phyloP scores from a whole-genome alignment of 2,888 invertebrate genomes.

The Eupeodes latifasciatus region DNA sequence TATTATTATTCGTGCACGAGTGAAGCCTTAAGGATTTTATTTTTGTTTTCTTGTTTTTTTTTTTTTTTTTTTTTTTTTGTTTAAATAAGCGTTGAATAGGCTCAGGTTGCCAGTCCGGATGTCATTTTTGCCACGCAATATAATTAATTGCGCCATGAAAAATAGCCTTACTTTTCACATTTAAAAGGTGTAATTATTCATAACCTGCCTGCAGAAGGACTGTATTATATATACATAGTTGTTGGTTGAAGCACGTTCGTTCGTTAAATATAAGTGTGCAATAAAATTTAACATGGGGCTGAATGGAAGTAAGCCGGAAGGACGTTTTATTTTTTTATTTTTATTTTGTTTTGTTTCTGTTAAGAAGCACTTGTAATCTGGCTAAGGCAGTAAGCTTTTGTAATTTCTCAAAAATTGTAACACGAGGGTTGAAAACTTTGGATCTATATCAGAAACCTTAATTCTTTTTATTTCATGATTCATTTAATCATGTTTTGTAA shows the following conservation, averaged over 20 bases:
- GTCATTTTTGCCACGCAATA: conserved; percentile 81
- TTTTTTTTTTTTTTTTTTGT: conserved; percentile 13
- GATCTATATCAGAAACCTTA: conserved; percentile 1
- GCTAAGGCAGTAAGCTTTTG: conserved; percentile 52
- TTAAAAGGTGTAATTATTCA: conserved; percentile 73
- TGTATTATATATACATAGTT: not conserved
- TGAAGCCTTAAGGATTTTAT: conserved; percentile 38
- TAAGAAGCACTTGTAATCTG: conserved; percentile 53
- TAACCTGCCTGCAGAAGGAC: conserved; percentile 56
- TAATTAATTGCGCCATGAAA: conserved; percentile 82
- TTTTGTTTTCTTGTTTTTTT: not conserved
- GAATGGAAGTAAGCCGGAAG: conserved; percentile 27
- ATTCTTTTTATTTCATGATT: not conserved
- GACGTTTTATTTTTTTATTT: conserved; percentile 5
- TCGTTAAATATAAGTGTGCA: conserved; percentile 49
- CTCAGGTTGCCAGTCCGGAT: conserved; percentile 63
- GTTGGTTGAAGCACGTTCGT: conserved; percentile 52
- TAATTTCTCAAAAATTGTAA: conserved; percentile 48
- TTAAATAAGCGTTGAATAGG: conserved; percentile 69
- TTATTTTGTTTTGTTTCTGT: conserved; percentile 16
- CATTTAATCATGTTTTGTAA: conserved; percentile 4
- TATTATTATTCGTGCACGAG: conserved; percentile 43
- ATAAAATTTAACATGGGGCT: conserved; percentile 26
- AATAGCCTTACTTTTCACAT: conserved; percentile 70
- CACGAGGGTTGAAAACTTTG: conserved; percentile 14